Conservation (phyloP, 1,140 invertebrate genomes). For the Cotesia typhae region DNA sequence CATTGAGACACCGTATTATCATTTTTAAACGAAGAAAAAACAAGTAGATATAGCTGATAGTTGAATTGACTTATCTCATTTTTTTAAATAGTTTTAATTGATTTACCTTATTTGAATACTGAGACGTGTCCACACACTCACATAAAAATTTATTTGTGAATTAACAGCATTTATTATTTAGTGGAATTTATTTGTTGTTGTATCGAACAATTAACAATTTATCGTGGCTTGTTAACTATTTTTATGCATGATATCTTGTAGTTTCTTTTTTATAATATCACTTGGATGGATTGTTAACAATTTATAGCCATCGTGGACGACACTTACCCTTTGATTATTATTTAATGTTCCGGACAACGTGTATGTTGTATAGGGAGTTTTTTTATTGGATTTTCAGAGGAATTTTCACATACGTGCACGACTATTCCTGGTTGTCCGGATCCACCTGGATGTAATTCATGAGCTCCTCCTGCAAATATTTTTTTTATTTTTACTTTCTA, state of each 20-base stretch:
- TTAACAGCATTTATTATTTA: not conserved
- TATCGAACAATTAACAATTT: slow-evolving; percentile 33
- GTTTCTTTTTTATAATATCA: slow-evolving; percentile 21
- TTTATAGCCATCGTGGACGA: slow-evolving; percentile 49
- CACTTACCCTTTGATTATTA: slow-evolving; percentile 17
- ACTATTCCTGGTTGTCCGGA: slow-evolving; percentile 89
- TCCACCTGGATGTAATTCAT: slow-evolving; percentile 84
- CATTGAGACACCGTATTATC: not conserved
- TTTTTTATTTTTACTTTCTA: slow-evolving; percentile 4
- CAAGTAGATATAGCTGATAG: not conserved
- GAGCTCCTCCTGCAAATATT: slow-evolving; percentile 69
- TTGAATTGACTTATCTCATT: slow-evolving; percentile 2
- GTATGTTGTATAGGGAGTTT: slow-evolving; percentile 60
- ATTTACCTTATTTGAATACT: not conserved
- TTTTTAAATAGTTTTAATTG: not conserved
- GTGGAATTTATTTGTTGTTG: not conserved
- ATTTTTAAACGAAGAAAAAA: not conserved
- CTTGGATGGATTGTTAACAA: slow-evolving; percentile 55
- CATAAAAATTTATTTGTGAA: not conserved
- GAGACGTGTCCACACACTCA: not conserved
- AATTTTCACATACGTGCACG: slow-evolving; percentile 78
- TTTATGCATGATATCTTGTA: slow-evolving; percentile 4
- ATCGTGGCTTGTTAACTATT: slow-evolving; percentile 33
- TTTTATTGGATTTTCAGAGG: slow-evolving; percentile 45
- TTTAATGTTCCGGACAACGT: slow-evolving; percentile 62